phyloP scores from a whole-genome alignment of 2,113 vertebrate genomes.

The Tragulus kanchil region DNA sequence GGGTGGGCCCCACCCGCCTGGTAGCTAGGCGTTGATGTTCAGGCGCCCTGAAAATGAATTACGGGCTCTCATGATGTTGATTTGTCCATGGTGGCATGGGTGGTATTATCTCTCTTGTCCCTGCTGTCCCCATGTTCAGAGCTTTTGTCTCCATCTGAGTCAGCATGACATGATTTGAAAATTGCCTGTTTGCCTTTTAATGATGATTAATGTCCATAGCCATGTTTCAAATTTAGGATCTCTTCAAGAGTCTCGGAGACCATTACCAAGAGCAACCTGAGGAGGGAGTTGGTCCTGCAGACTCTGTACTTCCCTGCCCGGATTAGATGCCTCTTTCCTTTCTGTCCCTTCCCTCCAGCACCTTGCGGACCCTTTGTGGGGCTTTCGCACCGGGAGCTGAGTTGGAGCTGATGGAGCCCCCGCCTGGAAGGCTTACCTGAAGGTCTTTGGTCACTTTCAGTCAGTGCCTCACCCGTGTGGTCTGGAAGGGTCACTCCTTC shows the following conservation, averaged over 20 bases:
- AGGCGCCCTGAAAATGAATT: constrained; percentile 50
- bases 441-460: constrained; percentile 56
- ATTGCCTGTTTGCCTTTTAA: constrained; percentile 84
- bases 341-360: neutral
- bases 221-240: constrained; percentile 80
- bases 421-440: constrained; percentile 42
- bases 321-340: neutral
- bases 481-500: constrained; percentile 84
- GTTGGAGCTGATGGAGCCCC: neutral
- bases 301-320: neutral
- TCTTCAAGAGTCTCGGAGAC: constrained; percentile 65
- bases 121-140: neutral
- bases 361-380: neutral
- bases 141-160: constrained; percentile 83
- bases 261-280: constrained; percentile 79
- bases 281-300: neutral
- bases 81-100: constrained; percentile 74
- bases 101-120: constrained; percentile 72
- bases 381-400: neutral
- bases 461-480: constrained; percentile 69
- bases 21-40: neutral
- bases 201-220: constrained; percentile 82
- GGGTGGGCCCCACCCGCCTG: constrained; percentile 19
- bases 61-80: constrained; percentile 67
- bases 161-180: constrained; percentile 84